A percentile compares a stretch with the other conserved stretches of the same genome.
Conservation (phyloP, 2,113 vertebrate species). For the Bombycilla garrulus region DNA sequence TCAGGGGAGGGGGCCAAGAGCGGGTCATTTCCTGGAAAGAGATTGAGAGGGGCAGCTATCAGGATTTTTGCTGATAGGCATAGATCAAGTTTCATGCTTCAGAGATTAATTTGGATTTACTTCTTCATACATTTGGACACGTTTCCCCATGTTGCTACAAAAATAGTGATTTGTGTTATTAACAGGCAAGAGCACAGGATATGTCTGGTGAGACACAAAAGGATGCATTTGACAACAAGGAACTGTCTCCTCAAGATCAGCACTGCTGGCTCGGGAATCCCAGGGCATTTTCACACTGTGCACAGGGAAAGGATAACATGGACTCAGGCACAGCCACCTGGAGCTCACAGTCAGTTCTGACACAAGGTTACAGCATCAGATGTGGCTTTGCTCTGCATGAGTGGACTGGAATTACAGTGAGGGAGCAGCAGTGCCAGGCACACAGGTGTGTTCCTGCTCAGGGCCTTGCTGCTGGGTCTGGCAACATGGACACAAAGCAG, state of each 20-base stretch:
- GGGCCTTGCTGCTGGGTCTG: neutral
- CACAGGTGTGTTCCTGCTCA: neutral
- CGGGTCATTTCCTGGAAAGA: slow-evolving; percentile 91
- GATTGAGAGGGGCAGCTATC: neutral
- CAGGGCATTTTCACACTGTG: neutral
- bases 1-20: slow-evolving; percentile 90
- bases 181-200: neutral
- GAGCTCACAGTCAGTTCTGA: neutral
- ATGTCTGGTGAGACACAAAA: neutral
- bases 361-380: neutral
- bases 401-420: neutral
- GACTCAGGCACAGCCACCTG: neutral
- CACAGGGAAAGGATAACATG: fast-evolving
- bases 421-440: neutral
- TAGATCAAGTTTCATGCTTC: neutral
- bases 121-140: neutral
- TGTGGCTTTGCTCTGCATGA: neutral
- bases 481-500: fast-evolving
- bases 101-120: neutral
- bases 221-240: neutral
- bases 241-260: neutral
- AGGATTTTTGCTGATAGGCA: neutral
- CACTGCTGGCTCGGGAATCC: neutral
- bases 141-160: neutral
- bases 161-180: neutral